Conservation (phyloP, 2,888 invertebrate species). For the Caenorhabditis sp. region DNA sequence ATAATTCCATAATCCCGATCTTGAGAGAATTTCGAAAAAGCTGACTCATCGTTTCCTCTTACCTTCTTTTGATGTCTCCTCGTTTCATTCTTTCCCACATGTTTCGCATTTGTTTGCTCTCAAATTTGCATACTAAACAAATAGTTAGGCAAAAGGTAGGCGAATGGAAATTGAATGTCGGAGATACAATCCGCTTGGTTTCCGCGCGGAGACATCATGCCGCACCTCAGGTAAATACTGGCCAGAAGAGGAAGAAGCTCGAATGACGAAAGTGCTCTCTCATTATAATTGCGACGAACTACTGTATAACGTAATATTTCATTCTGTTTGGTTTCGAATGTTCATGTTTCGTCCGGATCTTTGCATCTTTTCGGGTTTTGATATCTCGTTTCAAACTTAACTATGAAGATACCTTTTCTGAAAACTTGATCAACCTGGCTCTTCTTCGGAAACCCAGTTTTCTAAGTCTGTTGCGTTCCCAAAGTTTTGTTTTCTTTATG, state of each 20-base stretch:
- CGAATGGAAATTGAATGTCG: slow-evolving; percentile 6
- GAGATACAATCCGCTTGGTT: slow-evolving; percentile 43
- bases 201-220: slow-evolving; percentile 32
- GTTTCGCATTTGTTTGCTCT: slow-evolving; percentile 52
- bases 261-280: slow-evolving; percentile 23
- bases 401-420: too few relatives aligned
- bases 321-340: slow-evolving; percentile 21
- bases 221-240: slow-evolving; percentile 35
- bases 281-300: slow-evolving; percentile 25
- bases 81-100: slow-evolving; percentile 29
- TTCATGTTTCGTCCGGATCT: not conserved
- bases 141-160: slow-evolving; percentile 25
- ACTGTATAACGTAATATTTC: slow-evolving; percentile 28
- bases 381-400: too few relatives aligned
- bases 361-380: not conserved
- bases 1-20: not conserved
- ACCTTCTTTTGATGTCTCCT: not conserved
- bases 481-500: too few relatives aligned
- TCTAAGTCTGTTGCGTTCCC: too few relatives aligned
- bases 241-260: slow-evolving; percentile 32
- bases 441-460: too few relatives aligned
- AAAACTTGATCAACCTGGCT: too few relatives aligned
- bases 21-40: not conserved
- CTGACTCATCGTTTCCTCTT: slow-evolving; percentile 12
- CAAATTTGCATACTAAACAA: slow-evolving; percentile 64